Percentiles rank a stretch among this genome's conserved stretches.
Conservation (phyloP, 2,888 invertebrate genomes). For the Abrostola tripartita region DNA sequence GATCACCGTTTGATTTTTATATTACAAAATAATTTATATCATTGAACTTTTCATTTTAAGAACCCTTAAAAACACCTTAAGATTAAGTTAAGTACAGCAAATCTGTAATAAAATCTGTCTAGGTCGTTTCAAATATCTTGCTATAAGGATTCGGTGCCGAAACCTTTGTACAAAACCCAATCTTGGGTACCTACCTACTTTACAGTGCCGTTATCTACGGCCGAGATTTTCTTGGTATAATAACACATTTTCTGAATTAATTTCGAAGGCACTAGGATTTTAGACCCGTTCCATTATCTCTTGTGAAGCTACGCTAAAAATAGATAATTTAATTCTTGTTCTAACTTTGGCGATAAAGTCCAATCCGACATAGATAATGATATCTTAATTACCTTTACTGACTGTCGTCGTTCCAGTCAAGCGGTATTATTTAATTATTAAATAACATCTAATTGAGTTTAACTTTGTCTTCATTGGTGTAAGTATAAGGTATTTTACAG, state of each 20-base stretch:
- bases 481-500: too few relatives aligned
- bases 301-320: not conserved
- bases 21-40: not conserved
- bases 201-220: slow-evolving; percentile 17
- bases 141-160: slow-evolving; percentile 35
- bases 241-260: slow-evolving; percentile 15
- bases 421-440: slow-evolving; percentile 17
- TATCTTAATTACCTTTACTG: slow-evolving; percentile 9
- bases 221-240: slow-evolving; percentile 19
- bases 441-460: not conserved
- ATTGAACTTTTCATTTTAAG: not conserved
- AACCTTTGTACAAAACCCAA: slow-evolving; percentile 30
- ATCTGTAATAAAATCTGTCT: slow-evolving; percentile 27
- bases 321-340: slow-evolving; percentile 13
- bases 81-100: slow-evolving; percentile 11
- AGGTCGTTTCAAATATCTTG: slow-evolving; percentile 30
- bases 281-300: slow-evolving; percentile 3
- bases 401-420: slow-evolving; percentile 2
- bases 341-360: slow-evolving; percentile 23
- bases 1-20: too few relatives aligned
- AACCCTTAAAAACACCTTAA: slow-evolving; percentile 2
- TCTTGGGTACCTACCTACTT: slow-evolving; percentile 24
- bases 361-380: slow-evolving; percentile 8
- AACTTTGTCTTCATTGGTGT: not conserved
- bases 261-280: slow-evolving; percentile 2